Percentiles rank a stretch among this genome's conserved stretches.
phyloP scores from a whole-genome alignment of 2,797 vertebrate genomes.

The Percopsis omiscomaycus region DNA sequence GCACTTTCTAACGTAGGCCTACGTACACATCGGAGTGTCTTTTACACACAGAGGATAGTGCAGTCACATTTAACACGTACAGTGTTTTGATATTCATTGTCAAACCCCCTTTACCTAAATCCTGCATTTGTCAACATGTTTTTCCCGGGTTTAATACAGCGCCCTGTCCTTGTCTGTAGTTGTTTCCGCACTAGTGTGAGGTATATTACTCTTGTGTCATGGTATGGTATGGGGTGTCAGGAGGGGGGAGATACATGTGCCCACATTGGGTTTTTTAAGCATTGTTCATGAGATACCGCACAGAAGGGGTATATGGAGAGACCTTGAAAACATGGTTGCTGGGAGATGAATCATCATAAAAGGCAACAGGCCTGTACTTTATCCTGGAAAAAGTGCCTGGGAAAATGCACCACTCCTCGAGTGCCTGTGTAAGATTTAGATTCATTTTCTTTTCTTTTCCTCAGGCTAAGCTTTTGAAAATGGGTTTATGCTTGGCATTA shows the following conservation, averaged over 20 bases:
- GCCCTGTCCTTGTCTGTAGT: conserved; percentile 21
- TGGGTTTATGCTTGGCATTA: conserved; percentile 5
- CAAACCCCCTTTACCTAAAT: conserved; percentile 21
- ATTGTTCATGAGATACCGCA: conserved; percentile 44
- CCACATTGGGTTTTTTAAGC: conserved; percentile 35
- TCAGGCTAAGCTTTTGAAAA: conserved; percentile 14
- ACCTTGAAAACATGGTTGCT: conserved; percentile 52
- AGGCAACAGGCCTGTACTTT: conserved; percentile 53
- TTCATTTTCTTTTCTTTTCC: conserved; percentile 18
- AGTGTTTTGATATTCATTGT: conserved; percentile 11
- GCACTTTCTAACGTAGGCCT: too few species aligned
- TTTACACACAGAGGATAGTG: too few species aligned
- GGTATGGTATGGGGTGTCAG: conserved; percentile 6
- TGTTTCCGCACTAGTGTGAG: conserved; percentile 18
- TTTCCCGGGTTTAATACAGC: conserved; percentile 43
- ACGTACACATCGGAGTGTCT: too few species aligned
- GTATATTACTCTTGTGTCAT: conserved; percentile 26
- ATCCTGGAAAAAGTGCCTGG: conserved; percentile 50
- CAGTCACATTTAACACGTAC: too few species aligned
- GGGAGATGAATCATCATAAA: conserved; percentile 72
- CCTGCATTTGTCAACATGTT: conserved; percentile 40
- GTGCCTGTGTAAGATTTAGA: conserved; percentile 27
- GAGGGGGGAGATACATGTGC: conserved; percentile 27
- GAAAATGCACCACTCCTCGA: conserved; percentile 23
- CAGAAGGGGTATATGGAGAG: conserved; percentile 48